Evolutionary conservation across 1,140 invertebrate genomes (phyloP), one percentile per base, ranked within the genome.

Genomic region (Atta colombica): DNA sequence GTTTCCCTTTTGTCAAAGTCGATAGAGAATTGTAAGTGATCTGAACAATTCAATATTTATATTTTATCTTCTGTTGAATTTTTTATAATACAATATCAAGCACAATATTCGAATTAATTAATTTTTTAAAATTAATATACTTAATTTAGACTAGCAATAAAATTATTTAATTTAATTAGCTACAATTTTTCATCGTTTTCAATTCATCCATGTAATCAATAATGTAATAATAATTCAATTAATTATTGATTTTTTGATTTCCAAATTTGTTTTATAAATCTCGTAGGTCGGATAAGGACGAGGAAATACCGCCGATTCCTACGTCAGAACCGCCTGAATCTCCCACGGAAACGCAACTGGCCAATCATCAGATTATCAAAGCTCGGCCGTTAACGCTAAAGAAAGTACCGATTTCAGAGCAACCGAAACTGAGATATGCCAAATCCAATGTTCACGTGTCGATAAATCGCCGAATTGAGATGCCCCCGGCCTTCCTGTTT

Each of bases 401-500:
- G 94, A 98, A 98, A 93, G 96, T 97, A 86, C 96, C 97, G 0
- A 92, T 97, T 7, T 97, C 97, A 75, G 97, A 98, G 93, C 97
- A 97, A 87, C 97, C 97, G 2, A 97, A 97, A 86, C 94, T 98
- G 31, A 96, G 97, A 92, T 97, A 96, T 87, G 93, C 96, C 82
- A 94, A 95, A 92, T 94, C 96, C 49, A 95, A 96, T 93, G 95
- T 97, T 31, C 96, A 97, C 91, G 96, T 97, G 60, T 96, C 96
- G 81, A 97, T 97, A 91, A 97, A 97, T 91, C 95, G 97, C 74
- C 95, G 97, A 63, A 98, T 97, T 90, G 98, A 98, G 94, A 97
- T 98, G 97, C 97, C 97, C 51, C 97, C 97, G 21, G 96, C 97
- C 25, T 98, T 98, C 93, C 95, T 98, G 58, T 98, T 98, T 94